These are phyloP conservation scores for Psittacula derbiana DNA, from an alignment of 2,797 vertebrate species.

Conservation along the genomic window DNA sequence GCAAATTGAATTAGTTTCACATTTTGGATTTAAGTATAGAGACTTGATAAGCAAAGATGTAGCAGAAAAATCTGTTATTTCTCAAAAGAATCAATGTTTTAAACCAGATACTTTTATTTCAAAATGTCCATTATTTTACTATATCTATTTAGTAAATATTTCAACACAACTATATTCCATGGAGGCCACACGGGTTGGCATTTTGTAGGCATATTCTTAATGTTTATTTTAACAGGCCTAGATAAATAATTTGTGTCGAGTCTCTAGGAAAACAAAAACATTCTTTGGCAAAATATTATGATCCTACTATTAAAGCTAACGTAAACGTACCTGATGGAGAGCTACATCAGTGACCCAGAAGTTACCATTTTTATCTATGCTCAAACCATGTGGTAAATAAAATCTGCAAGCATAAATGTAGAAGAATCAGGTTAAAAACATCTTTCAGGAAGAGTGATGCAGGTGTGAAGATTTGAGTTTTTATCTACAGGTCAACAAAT, in stretches of 20 bases:
- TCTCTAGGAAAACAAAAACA: neutral
- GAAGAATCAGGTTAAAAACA: neutral
- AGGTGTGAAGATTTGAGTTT: neutral
- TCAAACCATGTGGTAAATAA: conserved; percentile 95
- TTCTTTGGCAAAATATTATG: neutral
- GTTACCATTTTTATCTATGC: conserved; percentile 86
- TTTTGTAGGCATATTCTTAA: neutral
- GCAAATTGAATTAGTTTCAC: neutral
- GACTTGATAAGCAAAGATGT: neutral
- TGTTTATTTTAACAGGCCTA: neutral
- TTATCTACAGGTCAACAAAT: neutral
- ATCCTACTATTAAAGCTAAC: neutral
- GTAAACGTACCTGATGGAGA: conserved; percentile 90
- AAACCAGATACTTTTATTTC: neutral
- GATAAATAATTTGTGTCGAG: neutral
- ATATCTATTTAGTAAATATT: neutral
- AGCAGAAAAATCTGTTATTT: neutral
- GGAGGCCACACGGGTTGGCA: neutral
- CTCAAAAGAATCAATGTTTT: neutral
- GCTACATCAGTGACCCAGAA: conserved; percentile 98
- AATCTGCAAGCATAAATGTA: conserved; percentile 81
- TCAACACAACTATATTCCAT: neutral
- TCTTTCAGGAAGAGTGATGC: neutral
- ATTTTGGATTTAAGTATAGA: neutral
- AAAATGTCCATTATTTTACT: neutral